Evolutionary conservation across 2,797 vertebrate genomes (phyloP), one percentile per base, ranked within the genome.

Genomic region (Notolepis coatsorum): DNA sequence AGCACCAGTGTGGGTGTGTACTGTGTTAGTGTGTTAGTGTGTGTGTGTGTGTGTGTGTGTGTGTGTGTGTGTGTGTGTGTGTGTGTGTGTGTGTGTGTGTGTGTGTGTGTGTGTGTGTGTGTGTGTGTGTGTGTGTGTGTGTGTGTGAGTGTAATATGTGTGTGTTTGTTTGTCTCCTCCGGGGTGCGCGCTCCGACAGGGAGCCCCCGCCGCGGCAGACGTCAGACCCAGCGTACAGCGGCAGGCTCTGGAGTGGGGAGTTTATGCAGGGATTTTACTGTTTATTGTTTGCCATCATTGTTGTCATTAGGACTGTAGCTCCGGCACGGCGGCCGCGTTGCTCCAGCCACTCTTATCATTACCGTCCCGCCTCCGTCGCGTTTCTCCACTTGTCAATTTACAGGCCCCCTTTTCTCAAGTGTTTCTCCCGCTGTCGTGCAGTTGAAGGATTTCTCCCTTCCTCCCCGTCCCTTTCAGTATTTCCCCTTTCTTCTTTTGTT

Each of bases 211-310:
- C 57, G 39, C 45, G 4, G 57, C 20, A 28, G 45, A 47, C 46
- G 57, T 60, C 57, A 60, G 27, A 39, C 31, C 20, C 31, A 10
- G 31, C 18, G 6, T n/a, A 12, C 52, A 39, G 35, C 52, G 23
- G 35, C 52, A 55, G 52, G 8, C 25, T 43, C 18, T 43, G 48
- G 13, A 2, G 56, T 24, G 50, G 53, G 64, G 30, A 20, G 73
- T 45, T 12, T 2, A 48, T 42, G 53, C 66, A 46, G 54, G 53
- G 68, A 77, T 80, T 62, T 83, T 68, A 71, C 64, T 78, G 66
- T 85, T 75, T 83, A 83, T 67, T 75, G 74, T 85, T 87, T 84
- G 66, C 75, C 75, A 84, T 87, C 82, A 83, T 79, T 75, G 77
- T 73, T 81, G 71, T 85, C 79, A 86, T 83, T 79, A 79, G 2